phyloP scores from a whole-genome alignment of 1,140 invertebrate species.

The Zophobas atratus region DNA sequence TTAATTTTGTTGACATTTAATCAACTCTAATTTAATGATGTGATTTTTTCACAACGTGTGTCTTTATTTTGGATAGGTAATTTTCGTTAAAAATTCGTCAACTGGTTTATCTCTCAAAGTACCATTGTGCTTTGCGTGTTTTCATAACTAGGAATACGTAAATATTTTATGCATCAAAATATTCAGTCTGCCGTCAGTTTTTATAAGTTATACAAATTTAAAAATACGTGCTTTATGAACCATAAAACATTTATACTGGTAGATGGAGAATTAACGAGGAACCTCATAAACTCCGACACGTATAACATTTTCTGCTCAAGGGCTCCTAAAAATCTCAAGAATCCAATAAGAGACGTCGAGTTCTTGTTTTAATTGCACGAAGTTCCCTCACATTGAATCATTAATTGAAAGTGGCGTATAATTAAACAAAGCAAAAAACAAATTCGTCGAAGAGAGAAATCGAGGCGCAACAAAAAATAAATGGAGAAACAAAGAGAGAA shows the following conservation, averaged over 20 bases:
- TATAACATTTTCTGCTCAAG: not conserved
- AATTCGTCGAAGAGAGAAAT: conserved; percentile 12
- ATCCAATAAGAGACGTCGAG: conserved; percentile 3
- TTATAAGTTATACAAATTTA: not conserved
- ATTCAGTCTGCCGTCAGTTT: not conserved
- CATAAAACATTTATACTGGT: conserved; percentile 22
- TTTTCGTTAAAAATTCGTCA: too few species aligned
- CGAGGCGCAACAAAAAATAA: conserved; percentile 32
- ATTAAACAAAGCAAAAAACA: conserved; percentile 42
- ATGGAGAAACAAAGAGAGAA: too few species aligned
- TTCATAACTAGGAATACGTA: too few species aligned
- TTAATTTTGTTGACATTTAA: too few species aligned
- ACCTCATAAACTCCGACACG: conserved; percentile 2
- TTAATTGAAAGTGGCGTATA: conserved; percentile 23
- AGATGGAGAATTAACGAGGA: conserved; percentile 5
- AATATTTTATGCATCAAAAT: too few species aligned
- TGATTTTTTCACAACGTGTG: too few species aligned
- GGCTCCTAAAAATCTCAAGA: conserved; percentile 18
- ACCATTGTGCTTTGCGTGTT: too few species aligned
- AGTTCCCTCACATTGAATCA: conserved; percentile 9
- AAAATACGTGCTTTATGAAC: conserved; percentile 14
- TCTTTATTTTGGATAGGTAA: too few species aligned
- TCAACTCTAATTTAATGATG: too few species aligned
- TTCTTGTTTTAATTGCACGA: conserved; percentile 20
- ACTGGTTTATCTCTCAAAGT: too few species aligned